A percentile compares a stretch with the other conserved stretches of the same genome.
phyloP scores from a whole-genome alignment of 2,888 invertebrate genomes.

The Netelia virgata region DNA sequence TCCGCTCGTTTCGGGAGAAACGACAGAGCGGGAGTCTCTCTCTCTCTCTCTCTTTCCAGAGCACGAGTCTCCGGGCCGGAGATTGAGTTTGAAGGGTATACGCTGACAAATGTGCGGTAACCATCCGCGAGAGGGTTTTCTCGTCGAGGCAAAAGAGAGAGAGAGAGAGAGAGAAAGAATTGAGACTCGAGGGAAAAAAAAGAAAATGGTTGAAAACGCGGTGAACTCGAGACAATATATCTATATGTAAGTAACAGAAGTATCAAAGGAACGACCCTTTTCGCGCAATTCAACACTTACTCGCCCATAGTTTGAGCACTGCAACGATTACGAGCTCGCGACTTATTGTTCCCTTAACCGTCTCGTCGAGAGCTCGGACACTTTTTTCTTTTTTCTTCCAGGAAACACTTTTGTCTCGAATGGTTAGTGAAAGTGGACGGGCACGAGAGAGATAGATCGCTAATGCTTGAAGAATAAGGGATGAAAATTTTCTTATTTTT shows the following conservation, averaged over 20 bases:
- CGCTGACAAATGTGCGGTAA: slow-evolving; percentile 60
- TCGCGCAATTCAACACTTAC: neutral
- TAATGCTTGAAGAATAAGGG: no score
- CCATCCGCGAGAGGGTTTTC: slow-evolving; percentile 8
- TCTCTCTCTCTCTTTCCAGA: neutral
- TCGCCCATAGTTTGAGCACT: slow-evolving; percentile 1
- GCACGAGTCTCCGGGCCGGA: slow-evolving; percentile 17
- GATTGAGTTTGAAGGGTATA: slow-evolving; percentile 63
- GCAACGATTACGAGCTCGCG: slow-evolving; percentile 15
- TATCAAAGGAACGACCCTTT: slow-evolving; percentile 3
- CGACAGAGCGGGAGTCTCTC: slow-evolving; percentile 10
- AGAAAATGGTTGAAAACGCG: neutral
- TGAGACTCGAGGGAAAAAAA: slow-evolving; percentile 19
- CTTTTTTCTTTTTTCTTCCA: no score
- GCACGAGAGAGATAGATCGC: no score
- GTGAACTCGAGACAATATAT: neutral
- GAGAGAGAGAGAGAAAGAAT: neutral
- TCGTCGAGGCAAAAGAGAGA: slow-evolving; percentile 10
- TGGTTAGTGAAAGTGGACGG: no score
- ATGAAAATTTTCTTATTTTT: no score
- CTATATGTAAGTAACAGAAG: neutral
- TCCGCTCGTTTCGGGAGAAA: slow-evolving; percentile 46
- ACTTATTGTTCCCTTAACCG: slow-evolving; percentile 39
- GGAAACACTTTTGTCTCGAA: no score
- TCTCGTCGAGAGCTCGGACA: slow-evolving; percentile 3